These are phyloP conservation scores for Cheirogaleus medius DNA, from an alignment of 2,113 vertebrate species.

Conservation along the genomic window DNA sequence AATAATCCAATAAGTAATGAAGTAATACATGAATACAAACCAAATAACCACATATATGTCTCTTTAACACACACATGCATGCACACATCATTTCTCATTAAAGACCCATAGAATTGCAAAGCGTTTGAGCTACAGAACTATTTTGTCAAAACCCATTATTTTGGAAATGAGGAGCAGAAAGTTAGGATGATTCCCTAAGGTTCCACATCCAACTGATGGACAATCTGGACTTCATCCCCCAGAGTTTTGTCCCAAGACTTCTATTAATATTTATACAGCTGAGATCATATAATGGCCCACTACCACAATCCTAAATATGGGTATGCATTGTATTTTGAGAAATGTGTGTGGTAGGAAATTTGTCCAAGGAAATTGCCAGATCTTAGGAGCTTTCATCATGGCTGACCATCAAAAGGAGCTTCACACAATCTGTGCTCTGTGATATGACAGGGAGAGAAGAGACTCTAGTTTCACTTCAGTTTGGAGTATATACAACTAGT, in stretches of 20 bases:
- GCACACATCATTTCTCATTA: not conserved
- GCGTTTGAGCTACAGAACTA: not conserved
- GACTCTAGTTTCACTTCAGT: not conserved
- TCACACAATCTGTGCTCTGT: not conserved
- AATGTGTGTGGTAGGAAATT: not conserved
- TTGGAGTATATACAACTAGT: not conserved
- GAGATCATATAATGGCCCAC: not conserved
- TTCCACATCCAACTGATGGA: not conserved
- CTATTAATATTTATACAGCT: not conserved
- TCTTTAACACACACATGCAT: not conserved
- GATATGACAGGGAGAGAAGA: not conserved
- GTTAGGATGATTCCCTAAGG: not conserved
- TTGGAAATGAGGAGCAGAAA: not conserved
- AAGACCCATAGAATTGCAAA: not conserved
- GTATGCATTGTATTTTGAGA: not conserved
- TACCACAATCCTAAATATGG: not conserved
- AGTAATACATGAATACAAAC: not conserved
- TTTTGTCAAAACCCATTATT: not conserved
- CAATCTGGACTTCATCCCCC: not conserved
- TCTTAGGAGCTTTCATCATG: not conserved
- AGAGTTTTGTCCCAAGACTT: not conserved
- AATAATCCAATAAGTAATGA: not conserved
- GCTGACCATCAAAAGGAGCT: not conserved
- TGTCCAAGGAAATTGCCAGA: not conserved
- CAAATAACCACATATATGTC: not conserved